Base-by-base conservation (phyloP, 2,797 vertebrate genomes). In the Phataginus tetradactyla region DNA sequence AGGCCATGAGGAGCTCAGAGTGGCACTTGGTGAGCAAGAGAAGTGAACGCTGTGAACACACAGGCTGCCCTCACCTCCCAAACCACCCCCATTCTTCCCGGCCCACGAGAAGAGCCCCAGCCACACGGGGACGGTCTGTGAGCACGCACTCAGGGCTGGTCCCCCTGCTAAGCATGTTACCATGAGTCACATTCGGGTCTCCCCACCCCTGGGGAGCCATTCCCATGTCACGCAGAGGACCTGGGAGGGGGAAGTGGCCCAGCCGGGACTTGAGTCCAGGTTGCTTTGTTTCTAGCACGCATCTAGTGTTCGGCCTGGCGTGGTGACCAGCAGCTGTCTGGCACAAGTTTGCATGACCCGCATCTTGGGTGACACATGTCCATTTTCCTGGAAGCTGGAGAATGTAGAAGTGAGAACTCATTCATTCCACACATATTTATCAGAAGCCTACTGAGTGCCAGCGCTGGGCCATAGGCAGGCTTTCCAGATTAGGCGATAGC, bases 241-340 rank as follows among this genome's bases (percentile, higher is more conserved):
- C 23, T 69, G 0, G 1, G 42, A n/a, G 68, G 11, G 13, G 6
- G 71, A 5, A 7, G 66, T 2, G 79, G 42, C 27, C 45, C 7
- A 0, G 6, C 59, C 21, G 53, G 8, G 39, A 29, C 27, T n/a
- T 12, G 4, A 27, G 39, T 18, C 23, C 39, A 18, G 29, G n/a
- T 13, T 20, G 21, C 66, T 71, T 45, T 51, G 42, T 17, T 75
- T 68, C 27, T 9, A 61, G 37, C 3, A 0, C 9, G 6, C 3
- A 5, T 34, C 3, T 0, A 37, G 37, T 1, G 13, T 5, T 59
- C n/a, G 2, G 0, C 39, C 12, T n/a, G 10, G 64, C 12, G 1
- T 0, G 0, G 71, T 21, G 55, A 11, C 79, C 29, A 45, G 75
- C 7, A 6, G 57, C 34, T 23, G 11, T 7, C 78, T 45, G 34